Conservation (phyloP, 2,888 invertebrate genomes). For the Drosophila melanocephala region DNA sequence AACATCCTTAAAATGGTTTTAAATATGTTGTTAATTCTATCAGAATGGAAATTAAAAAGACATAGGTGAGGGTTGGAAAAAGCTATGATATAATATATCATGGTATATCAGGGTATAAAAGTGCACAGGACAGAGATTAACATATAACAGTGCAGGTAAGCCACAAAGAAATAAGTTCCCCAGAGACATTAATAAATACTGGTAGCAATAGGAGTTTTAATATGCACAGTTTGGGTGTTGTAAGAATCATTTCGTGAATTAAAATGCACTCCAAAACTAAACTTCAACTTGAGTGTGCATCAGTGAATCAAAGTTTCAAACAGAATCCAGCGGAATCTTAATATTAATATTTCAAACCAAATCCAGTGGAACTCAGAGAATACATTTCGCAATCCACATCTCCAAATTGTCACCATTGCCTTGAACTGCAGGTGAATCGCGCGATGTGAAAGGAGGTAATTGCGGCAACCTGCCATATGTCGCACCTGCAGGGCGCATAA, state of each 20-base stretch:
- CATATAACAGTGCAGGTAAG: too few relatives aligned
- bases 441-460: slow-evolving; percentile 60
- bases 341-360: background rate
- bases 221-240: too few relatives aligned
- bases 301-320: too few relatives aligned
- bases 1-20: background rate
- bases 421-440: background rate
- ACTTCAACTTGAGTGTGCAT: too few relatives aligned
- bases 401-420: background rate
- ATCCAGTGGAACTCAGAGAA: background rate
- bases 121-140: too few relatives aligned
- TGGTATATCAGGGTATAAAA: too few relatives aligned
- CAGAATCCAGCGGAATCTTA: too few relatives aligned
- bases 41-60: background rate
- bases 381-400: background rate
- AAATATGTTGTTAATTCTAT: background rate
- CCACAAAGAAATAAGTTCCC: too few relatives aligned
- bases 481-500: slow-evolving; percentile 67
- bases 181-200: too few relatives aligned
- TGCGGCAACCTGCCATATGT: slow-evolving; percentile 78
- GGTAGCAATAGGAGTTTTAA: too few relatives aligned
- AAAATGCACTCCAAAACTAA: too few relatives aligned
- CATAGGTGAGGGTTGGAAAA: background rate
- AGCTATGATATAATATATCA: background rate
- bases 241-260: too few relatives aligned